These are phyloP conservation scores for Sprattus sprattus DNA, from an alignment of 2,113 vertebrate species.

Conservation along the genomic window DNA sequence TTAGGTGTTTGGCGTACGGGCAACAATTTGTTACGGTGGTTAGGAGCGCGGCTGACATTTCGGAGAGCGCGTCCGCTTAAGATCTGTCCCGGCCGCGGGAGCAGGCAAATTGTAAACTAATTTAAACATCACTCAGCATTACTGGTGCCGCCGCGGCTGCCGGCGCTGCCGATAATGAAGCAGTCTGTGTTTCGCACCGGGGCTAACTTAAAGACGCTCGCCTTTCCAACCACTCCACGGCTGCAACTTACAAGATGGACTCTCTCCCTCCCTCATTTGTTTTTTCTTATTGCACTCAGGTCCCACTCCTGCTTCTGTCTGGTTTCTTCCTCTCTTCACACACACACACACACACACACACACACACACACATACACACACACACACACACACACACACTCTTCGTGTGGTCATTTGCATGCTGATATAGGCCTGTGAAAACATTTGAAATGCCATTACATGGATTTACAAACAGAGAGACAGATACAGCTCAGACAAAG, in stretches of 20 bases:
- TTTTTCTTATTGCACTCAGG: conserved; percentile 56
- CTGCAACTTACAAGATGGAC: conserved; percentile 14
- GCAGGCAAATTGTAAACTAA: conserved; percentile 99
- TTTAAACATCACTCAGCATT: conserved; percentile 99
- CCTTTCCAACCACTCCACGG: background rate
- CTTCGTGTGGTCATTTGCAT: conserved; percentile 61
- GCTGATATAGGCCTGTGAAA: conserved; percentile 67
- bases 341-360: no score
- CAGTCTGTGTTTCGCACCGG: conserved; percentile 56
- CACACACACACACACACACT: no score
- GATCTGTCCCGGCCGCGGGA: conserved; percentile 90
- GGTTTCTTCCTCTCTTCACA: conserved; percentile 17
- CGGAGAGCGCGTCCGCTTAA: conserved; percentile 90
- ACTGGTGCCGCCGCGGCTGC: conserved; percentile 90
- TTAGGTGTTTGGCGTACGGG: conserved; percentile 97
- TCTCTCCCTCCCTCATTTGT: conserved; percentile 59
- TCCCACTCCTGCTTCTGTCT: background rate
- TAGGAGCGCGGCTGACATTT: conserved; percentile 89
- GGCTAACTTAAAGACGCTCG: conserved; percentile 51
- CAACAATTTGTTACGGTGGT: conserved; percentile 99
- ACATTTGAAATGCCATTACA: conserved; percentile 68
- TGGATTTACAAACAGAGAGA: conserved; percentile 66
- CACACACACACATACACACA: no score
- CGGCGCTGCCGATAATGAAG: conserved; percentile 91
- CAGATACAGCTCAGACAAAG: background rate